Base-by-base conservation (phyloP, 2,113 vertebrate species). In the Pseudorectes ferrugineus region DNA sequence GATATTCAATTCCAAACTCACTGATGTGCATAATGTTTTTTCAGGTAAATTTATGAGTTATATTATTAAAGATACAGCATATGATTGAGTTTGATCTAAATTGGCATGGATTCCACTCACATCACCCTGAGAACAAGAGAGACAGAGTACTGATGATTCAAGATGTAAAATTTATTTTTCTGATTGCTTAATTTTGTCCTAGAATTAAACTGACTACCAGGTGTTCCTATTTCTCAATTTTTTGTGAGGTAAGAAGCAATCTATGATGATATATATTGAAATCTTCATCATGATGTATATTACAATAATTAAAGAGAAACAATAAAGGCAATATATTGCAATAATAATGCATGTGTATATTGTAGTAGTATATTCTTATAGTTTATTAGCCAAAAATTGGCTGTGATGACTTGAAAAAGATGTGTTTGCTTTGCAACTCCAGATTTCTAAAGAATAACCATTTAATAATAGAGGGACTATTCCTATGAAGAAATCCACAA, bases 1-100 rank as follows among this genome's bases (percentile, higher is more conserved):
- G 66, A 72, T 98, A 94, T 98, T 98, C 87, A 97, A 57, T 73
- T 98, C 98, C 33, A 96, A 93, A 40, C 97, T 99, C 14, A 92
- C 87, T 12, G 91, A 97, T 54, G 92, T 62, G 5, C 98, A 96
- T 65, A 93, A 95, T 88, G 97, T 98, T 86, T 98, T 98, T 95
- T 96, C 98, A 98, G 99, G 99, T 99, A 98, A 82, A 49, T 19
- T 33, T 58, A 46, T 78, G 17, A 55, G 29, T 75, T 71, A 13
- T 11, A 28, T 55, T 35, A 29, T 38, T 22, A 10, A 45, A 67
- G 4, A 17, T 25, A 31, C 28, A 43, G 5, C 19, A 14, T 33
- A 16, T 29, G 33, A 19, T 29, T 65, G 20, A 10, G 3, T 38
- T 46, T 49, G 52, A n/a, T 35, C 5, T 81, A 63, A 77, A 74